A percentile compares a stretch with the other conserved stretches of the same genome.
phyloP scores from a whole-genome alignment of 2,888 invertebrate genomes.

The Protodeltote pygarga region DNA sequence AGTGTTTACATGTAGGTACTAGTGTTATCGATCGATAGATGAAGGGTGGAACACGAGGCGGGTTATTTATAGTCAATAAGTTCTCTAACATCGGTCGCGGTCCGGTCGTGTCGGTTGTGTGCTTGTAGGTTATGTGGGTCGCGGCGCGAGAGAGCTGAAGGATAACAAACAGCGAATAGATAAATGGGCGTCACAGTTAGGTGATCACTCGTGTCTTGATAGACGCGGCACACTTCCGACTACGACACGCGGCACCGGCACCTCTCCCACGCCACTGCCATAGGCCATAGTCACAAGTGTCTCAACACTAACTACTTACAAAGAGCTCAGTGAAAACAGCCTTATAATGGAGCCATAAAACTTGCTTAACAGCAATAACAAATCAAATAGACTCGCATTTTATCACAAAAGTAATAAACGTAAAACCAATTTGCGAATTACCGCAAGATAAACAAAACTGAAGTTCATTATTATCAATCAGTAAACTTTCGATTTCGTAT shows the following conservation, averaged over 20 bases:
- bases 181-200: background rate
- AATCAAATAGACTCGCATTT: too few species aligned
- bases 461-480: background rate
- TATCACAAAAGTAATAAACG: too few species aligned
- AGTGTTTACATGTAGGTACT: background rate
- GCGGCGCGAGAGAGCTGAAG: slow-evolving; percentile 30
- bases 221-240: slow-evolving; percentile 1
- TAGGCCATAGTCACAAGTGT: background rate
- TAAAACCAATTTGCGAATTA: too few species aligned
- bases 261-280: slow-evolving; percentile 8
- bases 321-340: slow-evolving; percentile 9
- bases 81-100: slow-evolving; percentile 23
- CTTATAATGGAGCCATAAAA: background rate
- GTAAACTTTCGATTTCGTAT: background rate
- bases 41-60: background rate
- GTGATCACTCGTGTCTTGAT: background rate
- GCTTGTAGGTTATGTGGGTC: slow-evolving; percentile 28
- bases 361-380: too few species aligned
- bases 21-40: slow-evolving; percentile 12
- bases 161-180: slow-evolving; percentile 1
- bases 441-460: background rate
- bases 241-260: slow-evolving; percentile 2
- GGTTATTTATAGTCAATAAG: slow-evolving; percentile 13
- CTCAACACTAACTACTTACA: slow-evolving; percentile 5
- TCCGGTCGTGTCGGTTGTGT: slow-evolving; percentile 25